Base-by-base conservation (phyloP, 2,797 vertebrate species). In the Vespertilio murinus region DNA sequence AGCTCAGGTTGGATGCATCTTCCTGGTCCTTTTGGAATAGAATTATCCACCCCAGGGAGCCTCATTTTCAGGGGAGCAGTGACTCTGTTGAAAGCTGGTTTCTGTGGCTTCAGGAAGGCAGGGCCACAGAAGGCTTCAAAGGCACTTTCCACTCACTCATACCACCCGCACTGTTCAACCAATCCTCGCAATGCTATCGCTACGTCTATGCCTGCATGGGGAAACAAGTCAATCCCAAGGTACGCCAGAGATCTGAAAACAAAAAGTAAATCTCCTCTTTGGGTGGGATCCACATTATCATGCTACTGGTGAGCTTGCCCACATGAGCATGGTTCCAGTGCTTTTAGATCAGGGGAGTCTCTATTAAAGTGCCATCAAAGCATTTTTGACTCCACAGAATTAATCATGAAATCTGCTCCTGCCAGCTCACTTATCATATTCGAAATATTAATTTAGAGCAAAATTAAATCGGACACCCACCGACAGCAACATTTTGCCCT, bases 401-500 rank as follows among this genome's bases (percentile, higher is more conserved):
- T 98, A 98, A 98, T 98, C 98, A 98, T 96, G 97, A 98, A 98
- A 98, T 98, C 98, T 98, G 98, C 97, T 98, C 97, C 98, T 98
- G 98, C 98, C 98, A 98, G 97, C 98, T 98, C 98, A 98, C 98
- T 98, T 98, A 98, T 98, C 98, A 98, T 98, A 98, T 98, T 97
- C 97, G 96, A 98, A 98, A 98, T 98, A 98, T 98, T 98, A 98
- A 98, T 98, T 98, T 98, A 98, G 98, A 98, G 98, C 95, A 98
- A 98, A 98, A 98, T 98, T 98, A 98, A 98, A 98, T 98, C 96
- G 96, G 98, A 98, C 98, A 98, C 98, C 98, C 98, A 98, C 98
- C 94, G 97, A 98, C 98, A 98, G 98, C 97, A 98, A 98, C 98
- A 98, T 98, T 98, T 98, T 98, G 98, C 98, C 98, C 98, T 98